phyloP scores from a whole-genome alignment of 2,888 invertebrate species.

The Caenorhabditis macrosperma region DNA sequence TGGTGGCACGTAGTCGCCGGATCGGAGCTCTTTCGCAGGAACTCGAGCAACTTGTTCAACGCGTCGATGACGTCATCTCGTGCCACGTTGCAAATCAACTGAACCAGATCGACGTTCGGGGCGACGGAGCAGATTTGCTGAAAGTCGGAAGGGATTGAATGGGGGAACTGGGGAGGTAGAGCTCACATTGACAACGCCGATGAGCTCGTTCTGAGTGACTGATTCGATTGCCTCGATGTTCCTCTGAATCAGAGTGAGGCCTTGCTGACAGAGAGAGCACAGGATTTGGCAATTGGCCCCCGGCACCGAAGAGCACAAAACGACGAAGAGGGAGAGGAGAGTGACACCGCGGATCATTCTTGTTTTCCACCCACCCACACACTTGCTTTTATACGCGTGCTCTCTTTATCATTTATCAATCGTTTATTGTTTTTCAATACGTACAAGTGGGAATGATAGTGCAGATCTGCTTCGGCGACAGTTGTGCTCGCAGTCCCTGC shows the following conservation, averaged over 20 bases:
- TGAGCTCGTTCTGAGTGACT: constrained; percentile 18
- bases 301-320: background rate
- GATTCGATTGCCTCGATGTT: constrained; percentile 15
- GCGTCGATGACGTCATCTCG: constrained; percentile 39
- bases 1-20: constrained; percentile 25
- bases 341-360: background rate
- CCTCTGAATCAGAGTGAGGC: constrained; percentile 17
- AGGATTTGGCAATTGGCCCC: constrained; percentile 19
- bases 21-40: constrained; percentile 13
- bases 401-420: background rate
- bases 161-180: background rate
- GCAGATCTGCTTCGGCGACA: constrained; percentile 18
- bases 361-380: background rate
- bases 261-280: constrained; percentile 36
- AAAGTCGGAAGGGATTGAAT: background rate
- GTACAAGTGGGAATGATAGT: constrained; percentile 26
- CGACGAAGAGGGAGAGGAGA: background rate
- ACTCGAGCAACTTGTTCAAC: constrained; percentile 39
- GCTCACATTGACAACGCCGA: constrained; percentile 22
- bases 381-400: background rate
- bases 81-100: constrained; percentile 25
- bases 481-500: constrained; percentile 17
- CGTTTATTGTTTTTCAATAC: constrained; percentile 11
- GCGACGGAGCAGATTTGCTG: constrained; percentile 21
- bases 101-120: constrained; percentile 12